Base-by-base conservation (phyloP, 2,113 vertebrate species). In the Hippoglossus stenolepis region DNA sequence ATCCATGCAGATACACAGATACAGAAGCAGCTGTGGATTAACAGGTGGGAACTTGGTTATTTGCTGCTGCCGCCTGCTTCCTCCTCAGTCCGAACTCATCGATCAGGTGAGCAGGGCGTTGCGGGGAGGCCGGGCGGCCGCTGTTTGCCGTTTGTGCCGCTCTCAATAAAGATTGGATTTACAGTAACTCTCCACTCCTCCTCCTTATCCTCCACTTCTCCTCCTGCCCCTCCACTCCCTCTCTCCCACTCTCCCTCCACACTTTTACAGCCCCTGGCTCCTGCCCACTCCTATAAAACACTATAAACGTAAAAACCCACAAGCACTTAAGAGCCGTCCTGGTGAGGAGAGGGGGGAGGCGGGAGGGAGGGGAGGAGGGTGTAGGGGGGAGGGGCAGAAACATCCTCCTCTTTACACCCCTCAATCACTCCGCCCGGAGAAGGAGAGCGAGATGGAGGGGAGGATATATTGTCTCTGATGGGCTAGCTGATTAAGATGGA, bases 141-240 rank as follows among this genome's bases (percentile, higher is more conserved):
- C 80, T 89, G 91, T 90, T 93, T 90, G 91, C 85, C 23, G 68
- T 90, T 89, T 83, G 78, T 85, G 87, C 93, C 70, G 85, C 87
- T 94, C 92, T 94, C 94, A 93, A 92, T 94, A 93, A 94, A 94
- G 92, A 94, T 92, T 88, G 94, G 82, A 94, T 95, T 94, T 95
- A 94, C 93, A 94, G 91, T 95, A 94, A 94, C 87, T 92, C 93
- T 89, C 75, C 80, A 83, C 88, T 89, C 80, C 85, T 79, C 85
- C 82, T 63, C 21, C 59, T 70, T 26, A 65, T 70, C 81, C 70
- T 81, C 53, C 65, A 54, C 57, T 72, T 38, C 71, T 31, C 79
- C 65, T 3, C 45, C 54, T 20, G 40, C 61, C 4, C 40, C 53
- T 80, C 81, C 73, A 72, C 70, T 35, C 80, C 84, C 76, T 88